Base-by-base conservation (phyloP, 1,140 invertebrate genomes). In the Drosophila leontia region DNA sequence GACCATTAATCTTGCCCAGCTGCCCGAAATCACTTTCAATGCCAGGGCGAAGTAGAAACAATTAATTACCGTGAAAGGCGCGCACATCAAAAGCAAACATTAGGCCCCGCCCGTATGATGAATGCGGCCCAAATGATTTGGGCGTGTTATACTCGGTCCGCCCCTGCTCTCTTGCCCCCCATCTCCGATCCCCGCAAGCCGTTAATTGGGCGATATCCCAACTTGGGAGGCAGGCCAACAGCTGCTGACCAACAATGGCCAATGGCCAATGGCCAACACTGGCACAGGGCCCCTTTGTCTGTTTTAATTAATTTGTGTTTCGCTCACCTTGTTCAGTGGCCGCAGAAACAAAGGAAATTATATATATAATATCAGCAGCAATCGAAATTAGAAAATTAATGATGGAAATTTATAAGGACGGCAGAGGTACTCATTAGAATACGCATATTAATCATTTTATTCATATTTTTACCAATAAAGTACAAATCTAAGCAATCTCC, bases 221-320 rank as follows among this genome's bases (percentile, higher is more conserved):
- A 48, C 45, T 65, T 62, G 68, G 59, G 42, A 77, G 63, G 72
- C 68, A 55, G 17, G 15, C 41, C 64, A 59, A 42, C 84, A 87
- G 80, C 70, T 83, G 84, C 65, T 59, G 65, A 59, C 72, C 56
- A 65, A 50, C 69, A 86, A 78, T 82, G 55, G 56, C 47, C 39
- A 41, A 17, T 72, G 63, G 55, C 48, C 48, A 39, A 15, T 71
- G 42, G 55, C 48, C 48, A 17, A 37, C 48, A 68, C 11, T 45
- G 62, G 57, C 37, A 42, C 35, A 35, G 57, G 39, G 34, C 53
- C 44, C 71, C 45, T 87, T 87, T 88, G 84, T 90, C 69, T 65
- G 77, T 60, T 81, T 87, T 87, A 87, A 87, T 87, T 87, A 87
- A 87, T 87, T 87, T 81, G 86, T 88, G 78, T 78, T 80, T 84